These are phyloP conservation scores for Thunnus thynnus DNA, from an alignment of 2,113 vertebrate species.

Conservation along the genomic window DNA sequence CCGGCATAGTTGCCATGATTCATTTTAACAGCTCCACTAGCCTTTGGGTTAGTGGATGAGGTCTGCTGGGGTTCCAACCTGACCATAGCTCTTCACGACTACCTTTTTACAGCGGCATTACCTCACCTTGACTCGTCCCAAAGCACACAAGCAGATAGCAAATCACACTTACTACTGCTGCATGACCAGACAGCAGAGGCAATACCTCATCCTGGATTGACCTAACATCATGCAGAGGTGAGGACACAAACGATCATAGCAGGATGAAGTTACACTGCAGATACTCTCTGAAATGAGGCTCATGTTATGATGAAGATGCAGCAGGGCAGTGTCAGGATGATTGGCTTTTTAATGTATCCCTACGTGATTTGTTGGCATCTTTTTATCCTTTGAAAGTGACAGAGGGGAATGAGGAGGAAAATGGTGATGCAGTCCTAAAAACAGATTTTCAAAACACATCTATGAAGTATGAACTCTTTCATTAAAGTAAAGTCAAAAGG, in stretches of 20 bases:
- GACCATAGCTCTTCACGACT: slow-evolving; percentile 50
- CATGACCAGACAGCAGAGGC: slow-evolving; percentile 24
- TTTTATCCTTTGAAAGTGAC: not conserved
- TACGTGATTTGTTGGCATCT: not conserved
- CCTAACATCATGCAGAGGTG: slow-evolving; percentile 27
- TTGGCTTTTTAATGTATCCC: not conserved
- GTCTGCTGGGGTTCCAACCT: slow-evolving; percentile 15
- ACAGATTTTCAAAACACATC: not conserved
- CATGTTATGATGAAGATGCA: not conserved
- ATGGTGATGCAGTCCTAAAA: not conserved
- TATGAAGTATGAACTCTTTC: not conserved
- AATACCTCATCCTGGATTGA: slow-evolving; percentile 42
- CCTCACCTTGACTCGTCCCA: slow-evolving; percentile 67
- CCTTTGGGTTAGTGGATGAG: slow-evolving; percentile 45
- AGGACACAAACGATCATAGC: slow-evolving; percentile 32
- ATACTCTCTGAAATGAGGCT: not conserved
- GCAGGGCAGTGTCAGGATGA: slow-evolving; percentile 1
- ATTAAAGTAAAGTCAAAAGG: not conserved
- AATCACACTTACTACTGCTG: slow-evolving; percentile 48
- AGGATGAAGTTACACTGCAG: slow-evolving; percentile 5
- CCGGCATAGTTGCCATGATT: slow-evolving; percentile 19
- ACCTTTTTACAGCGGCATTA: slow-evolving; percentile 60
- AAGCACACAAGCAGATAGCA: slow-evolving; percentile 53
- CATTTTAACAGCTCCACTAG: slow-evolving; percentile 27
- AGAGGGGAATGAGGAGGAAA: not conserved